phyloP scores from a whole-genome alignment of 2,888 invertebrate genomes.

The Heliconius aoede region DNA sequence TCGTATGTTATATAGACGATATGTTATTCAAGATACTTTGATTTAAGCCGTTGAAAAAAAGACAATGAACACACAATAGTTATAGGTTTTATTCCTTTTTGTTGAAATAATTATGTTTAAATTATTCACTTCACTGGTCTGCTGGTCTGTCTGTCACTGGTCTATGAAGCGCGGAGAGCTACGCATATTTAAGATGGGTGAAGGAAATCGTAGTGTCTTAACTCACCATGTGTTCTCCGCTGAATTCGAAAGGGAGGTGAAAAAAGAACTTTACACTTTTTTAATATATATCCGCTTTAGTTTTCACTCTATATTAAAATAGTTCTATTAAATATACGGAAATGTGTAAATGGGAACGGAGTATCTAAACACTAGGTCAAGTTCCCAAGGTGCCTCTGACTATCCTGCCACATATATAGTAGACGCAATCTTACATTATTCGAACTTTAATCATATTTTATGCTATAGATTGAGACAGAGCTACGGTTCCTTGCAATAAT shows the following conservation, averaged over 20 bases:
- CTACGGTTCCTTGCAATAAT: neutral
- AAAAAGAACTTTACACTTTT: neutral
- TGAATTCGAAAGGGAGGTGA: neutral
- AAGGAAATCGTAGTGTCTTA: too few species aligned
- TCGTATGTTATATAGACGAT: neutral
- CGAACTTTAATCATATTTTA: slow-evolving; percentile 11
- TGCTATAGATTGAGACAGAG: slow-evolving; percentile 6
- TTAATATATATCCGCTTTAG: too few species aligned
- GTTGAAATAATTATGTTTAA: neutral
- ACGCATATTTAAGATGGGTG: too few species aligned
- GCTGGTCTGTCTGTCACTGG: too few species aligned
- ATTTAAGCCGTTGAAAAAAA: neutral
- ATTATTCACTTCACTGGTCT: neutral
- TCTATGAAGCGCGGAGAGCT: neutral
- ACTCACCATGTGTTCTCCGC: too few species aligned
- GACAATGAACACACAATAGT: too few species aligned
- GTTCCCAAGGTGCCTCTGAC: too few species aligned
- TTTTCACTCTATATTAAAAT: neutral
- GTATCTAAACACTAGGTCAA: too few species aligned
- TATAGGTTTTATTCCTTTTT: neutral
- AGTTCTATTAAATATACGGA: neutral
- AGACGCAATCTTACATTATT: neutral
- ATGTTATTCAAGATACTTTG: neutral
- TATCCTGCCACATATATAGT: neutral
- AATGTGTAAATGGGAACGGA: too few species aligned